Evolutionary conservation across 2,113 vertebrate species (phyloP).

Genomic region (Lampris incognitus): DNA sequence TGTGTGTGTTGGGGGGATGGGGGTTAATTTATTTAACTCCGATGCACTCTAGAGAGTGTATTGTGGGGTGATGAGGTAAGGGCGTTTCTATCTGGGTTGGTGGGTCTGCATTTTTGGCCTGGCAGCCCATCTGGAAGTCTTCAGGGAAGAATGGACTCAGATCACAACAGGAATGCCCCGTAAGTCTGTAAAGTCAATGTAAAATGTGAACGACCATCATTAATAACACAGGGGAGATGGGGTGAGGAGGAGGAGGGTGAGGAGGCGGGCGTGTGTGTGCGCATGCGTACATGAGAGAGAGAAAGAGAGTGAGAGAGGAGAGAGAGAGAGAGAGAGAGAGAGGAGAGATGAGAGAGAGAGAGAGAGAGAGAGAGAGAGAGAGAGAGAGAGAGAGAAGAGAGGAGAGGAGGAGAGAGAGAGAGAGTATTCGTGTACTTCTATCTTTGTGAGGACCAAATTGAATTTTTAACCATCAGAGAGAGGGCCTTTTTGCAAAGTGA

Average conservation of each 20-base stretch:
- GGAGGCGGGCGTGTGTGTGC: slow-evolving; percentile 43
- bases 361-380: too few relatives aligned
- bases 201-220: slow-evolving; percentile 50
- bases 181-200: slow-evolving; percentile 49
- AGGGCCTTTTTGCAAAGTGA: too few relatives aligned
- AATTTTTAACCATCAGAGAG: too few relatives aligned
- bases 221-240: slow-evolving; percentile 39
- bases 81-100: slow-evolving; percentile 48
- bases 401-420: too few relatives aligned
- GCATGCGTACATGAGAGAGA: neutral
- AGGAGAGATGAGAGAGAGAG: neutral
- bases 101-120: slow-evolving; percentile 25
- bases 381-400: too few relatives aligned
- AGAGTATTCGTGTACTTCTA: too few relatives aligned
- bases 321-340: neutral
- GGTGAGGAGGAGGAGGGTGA: slow-evolving; percentile 7
- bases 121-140: slow-evolving; percentile 75
- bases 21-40: slow-evolving; percentile 10
- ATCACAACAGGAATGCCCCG: slow-evolving; percentile 38
- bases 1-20: neutral
- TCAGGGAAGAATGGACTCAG: slow-evolving; percentile 61
- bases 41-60: slow-evolving; percentile 30
- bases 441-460: too few relatives aligned
- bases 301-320: slow-evolving; percentile 4
- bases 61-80: slow-evolving; percentile 46